Evolutionary conservation across 1,140 invertebrate genomes (phyloP), one percentile per base, ranked within the genome.

Genomic region (Cydia amplana): DNA sequence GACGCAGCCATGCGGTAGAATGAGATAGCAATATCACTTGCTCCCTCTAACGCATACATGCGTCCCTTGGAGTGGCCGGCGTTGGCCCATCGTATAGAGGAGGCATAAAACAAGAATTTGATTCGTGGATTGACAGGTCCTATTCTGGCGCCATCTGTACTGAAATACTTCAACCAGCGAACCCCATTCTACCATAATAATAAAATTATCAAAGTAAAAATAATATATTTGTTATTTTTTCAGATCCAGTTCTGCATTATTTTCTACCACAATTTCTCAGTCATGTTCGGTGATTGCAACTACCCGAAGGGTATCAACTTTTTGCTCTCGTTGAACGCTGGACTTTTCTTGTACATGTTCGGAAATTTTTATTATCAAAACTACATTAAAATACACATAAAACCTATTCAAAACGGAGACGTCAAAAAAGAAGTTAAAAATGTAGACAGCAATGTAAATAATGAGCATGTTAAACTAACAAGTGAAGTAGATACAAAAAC

Each of bases 331-430:
- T 89, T 96, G 36, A 97, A 98, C 87, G 95, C 97, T 4, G 89
- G 95, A 14, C 93, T 97, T 32, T 98, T 98, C 91, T 94, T 97
- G 49, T 96, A 97, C 82, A 94, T 98, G 84, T 98, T 98, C 86
- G 95, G 95, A 2, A 95, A 96, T 63, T 98, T 98, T 90, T 98
- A 98, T 85, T 91, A 95, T 40, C 93, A 94, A 75, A 96, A 95
- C 78, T 98, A 98, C 83, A 85, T 94, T 12, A 94, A 94, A 70
- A 2, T 28, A n/a, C 10, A 20, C 64, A 67, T 1, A 9, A 70
- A 70, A 36, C 2, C 18, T 36, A 7, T 40, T 18, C 65, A 70
- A 43, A 70, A 70, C n/a, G 65, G 65, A 36, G n/a, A 18, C 6
- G n/a, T 70, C 23, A 70, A 36, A 10, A 70, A 70, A 18, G 32